Conservation (phyloP, 2,113 vertebrate species). For the Setophaga petechia region DNA sequence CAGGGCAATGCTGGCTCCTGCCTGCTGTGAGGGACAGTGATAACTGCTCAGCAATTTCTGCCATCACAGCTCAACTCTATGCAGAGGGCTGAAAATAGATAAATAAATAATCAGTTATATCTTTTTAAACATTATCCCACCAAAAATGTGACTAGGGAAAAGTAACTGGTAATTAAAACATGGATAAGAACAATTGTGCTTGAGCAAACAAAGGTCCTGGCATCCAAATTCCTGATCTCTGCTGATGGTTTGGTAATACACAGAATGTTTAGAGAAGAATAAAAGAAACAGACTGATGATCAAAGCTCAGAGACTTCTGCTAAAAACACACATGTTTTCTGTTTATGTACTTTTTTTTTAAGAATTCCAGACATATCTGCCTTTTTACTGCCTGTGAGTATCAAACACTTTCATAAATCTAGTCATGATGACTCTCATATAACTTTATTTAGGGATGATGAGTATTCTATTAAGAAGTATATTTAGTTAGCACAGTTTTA, state of each 20-base stretch:
- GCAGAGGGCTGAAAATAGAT: neutral
- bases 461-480: neutral
- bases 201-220: neutral
- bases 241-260: neutral
- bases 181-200: rapidly evolving
- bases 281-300: neutral
- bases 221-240: neutral
- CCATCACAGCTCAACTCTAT: neutral
- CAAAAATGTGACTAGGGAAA: neutral
- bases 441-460: neutral
- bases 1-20: neutral
- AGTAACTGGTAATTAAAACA: neutral
- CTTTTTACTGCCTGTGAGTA: neutral
- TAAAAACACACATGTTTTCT: neutral
- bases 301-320: neutral
- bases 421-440: neutral
- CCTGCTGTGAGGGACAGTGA: neutral
- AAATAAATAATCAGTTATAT: neutral
- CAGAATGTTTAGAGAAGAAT: neutral
- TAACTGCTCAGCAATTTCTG: neutral
- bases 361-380: neutral
- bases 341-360: neutral
- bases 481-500: neutral
- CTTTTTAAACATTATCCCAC: neutral
- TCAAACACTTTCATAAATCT: neutral